Conservation (phyloP, 2,797 vertebrate genomes). For the Megaceryle alcyon region DNA sequence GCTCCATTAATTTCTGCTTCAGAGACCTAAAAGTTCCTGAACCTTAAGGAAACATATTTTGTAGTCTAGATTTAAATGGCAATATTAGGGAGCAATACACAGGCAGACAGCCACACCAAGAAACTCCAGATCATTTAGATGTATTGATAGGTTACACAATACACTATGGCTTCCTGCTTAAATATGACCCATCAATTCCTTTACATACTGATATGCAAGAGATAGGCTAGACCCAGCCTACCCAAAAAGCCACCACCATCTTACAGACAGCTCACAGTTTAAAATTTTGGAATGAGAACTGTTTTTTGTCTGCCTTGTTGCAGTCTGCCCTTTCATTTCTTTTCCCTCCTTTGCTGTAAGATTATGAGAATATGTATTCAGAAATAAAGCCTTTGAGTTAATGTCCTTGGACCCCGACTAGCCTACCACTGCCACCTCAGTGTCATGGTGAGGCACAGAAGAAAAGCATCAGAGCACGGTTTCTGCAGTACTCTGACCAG, state of each 20-base stretch:
- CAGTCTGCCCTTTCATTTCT: background rate
- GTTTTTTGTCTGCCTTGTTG: background rate
- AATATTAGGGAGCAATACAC: background rate
- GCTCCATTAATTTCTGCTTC: background rate
- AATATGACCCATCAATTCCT: background rate
- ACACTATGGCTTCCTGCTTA: background rate
- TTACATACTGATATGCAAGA: background rate
- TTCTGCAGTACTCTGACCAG: background rate
- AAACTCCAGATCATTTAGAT: background rate
- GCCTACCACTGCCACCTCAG: background rate
- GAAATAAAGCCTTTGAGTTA: background rate
- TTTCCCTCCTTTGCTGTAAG: background rate
- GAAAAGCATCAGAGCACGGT: background rate
- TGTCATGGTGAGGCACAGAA: background rate
- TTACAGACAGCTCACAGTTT: background rate
- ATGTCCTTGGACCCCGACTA: background rate
- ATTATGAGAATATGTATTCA: background rate
- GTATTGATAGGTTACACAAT: background rate
- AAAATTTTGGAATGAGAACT: background rate
- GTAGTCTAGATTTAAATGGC: background rate
- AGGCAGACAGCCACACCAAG: no score
- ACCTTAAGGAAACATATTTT: background rate
- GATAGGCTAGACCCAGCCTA: background rate
- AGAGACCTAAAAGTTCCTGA: background rate
- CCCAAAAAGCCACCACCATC: fast-evolving